phyloP scores from a whole-genome alignment of 1,140 invertebrate genomes.

The Agrypnia vestita region DNA sequence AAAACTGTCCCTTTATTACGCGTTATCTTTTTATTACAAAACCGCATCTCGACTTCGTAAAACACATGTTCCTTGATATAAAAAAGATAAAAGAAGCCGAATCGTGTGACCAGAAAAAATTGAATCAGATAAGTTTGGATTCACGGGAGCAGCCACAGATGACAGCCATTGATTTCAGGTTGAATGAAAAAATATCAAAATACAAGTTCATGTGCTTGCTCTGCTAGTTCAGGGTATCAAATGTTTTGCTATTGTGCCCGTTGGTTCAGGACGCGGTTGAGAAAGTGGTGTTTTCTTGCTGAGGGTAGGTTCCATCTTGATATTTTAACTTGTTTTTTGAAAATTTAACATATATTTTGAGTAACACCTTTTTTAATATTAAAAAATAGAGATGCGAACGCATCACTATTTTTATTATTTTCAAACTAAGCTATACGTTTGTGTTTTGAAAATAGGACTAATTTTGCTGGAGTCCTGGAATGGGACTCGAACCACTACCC shows the following conservation, averaged over 20 bases:
- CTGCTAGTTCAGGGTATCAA: constrained; percentile 35
- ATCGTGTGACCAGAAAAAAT: background rate
- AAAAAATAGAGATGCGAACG: too few relatives aligned
- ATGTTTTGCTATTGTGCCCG: constrained; percentile 3
- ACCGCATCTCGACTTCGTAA: constrained; percentile 12
- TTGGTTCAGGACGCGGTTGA: background rate
- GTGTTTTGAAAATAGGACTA: too few relatives aligned
- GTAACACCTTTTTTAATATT: too few relatives aligned
- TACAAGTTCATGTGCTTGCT: constrained; percentile 1
- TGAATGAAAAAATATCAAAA: constrained; percentile 45
- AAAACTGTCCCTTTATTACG: background rate
- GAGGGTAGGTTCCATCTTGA: too few relatives aligned
- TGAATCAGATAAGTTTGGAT: constrained; percentile 25
- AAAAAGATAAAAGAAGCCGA: constrained; percentile 20
- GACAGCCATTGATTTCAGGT: constrained; percentile 13
- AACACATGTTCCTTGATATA: constrained; percentile 27
- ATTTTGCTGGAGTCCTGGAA: too few relatives aligned
- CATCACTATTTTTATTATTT: too few relatives aligned
- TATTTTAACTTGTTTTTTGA: too few relatives aligned
- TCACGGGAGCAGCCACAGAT: constrained; percentile 33
- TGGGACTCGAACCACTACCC: too few relatives aligned
- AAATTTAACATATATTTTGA: too few relatives aligned
- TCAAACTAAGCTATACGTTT: too few relatives aligned
- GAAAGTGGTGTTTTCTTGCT: constrained; percentile 2
- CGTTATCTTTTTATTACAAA: constrained; percentile 15